Evolutionary conservation across 2,888 invertebrate genomes (phyloP), one percentile per base, ranked within the genome.

Genomic region (Crematogaster levior): DNA sequence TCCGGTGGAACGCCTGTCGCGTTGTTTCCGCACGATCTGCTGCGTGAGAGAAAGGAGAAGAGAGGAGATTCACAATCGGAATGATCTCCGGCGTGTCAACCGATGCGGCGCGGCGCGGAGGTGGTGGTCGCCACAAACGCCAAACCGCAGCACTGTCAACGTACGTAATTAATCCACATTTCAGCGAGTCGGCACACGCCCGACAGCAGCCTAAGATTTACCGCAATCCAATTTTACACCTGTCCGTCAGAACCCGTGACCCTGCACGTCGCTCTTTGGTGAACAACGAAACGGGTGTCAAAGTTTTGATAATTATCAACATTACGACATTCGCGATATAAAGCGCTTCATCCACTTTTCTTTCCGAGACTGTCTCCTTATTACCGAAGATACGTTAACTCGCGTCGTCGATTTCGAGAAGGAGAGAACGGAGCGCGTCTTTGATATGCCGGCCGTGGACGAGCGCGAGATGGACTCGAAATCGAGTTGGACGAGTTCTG

Each of bases 201-300:
- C 84, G 88, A 86, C 86, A 87, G 87, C 85, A 86, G 83, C 89
- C 88, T 90, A 91, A 92, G 91, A 92, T 92, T 90, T 89, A 91
- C 92, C 91, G 88, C 92, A 91, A 89, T 88, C 88, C 90, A 91
- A 92, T 92, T 91, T 92, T 92, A 91, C 90, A 91, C 90, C 89
- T 90, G 91, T 92, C 92, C 85, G 83, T 91, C 91, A 90, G 58
- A 48, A 40, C 37, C 43, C 53, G 56, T 30, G 53, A 68, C 56
- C 70, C 81, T 46, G 86, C 75, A 65, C 81, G 80, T 85, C 83
- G 37, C 83, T 82, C 65, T 70, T 81, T 84, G 86, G 24, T 24
- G 21, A 40, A 63, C 43, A 72, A 48, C 68, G 84, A 74, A 85
- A 83, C 86, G 56, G 21, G 53, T 7, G 68, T 30, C 43, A n/a